Percentiles rank a stretch among this genome's conserved stretches.
Evolutionary conservation across 1,140 invertebrate species (phyloP).

Genomic region (Drosophila virilis): DNA sequence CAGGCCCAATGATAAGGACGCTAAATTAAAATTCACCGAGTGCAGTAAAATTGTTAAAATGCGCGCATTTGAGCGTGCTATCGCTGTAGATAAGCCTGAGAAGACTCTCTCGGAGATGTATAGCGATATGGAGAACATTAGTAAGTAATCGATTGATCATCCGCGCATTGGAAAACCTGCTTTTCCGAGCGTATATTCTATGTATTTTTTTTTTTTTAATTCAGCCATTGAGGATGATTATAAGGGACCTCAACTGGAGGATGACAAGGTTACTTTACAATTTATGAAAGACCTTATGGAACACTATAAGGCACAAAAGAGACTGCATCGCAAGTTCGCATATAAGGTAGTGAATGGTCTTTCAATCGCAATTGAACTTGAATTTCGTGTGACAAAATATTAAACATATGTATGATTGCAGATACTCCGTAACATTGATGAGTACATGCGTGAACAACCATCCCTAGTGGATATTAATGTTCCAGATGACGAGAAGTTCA

Average conservation of each 20-base stretch:
- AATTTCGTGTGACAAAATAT: neutral
- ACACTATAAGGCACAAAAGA: constrained; percentile 96
- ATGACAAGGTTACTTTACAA: constrained; percentile 93
- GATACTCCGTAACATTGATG: constrained; percentile 96
- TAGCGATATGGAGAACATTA: constrained; percentile 95
- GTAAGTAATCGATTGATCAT: constrained; percentile 86
- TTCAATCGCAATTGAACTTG: neutral
- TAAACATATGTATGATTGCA: constrained; percentile 85
- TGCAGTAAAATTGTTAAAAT: constrained; percentile 98
- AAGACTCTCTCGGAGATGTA: constrained; percentile 92
- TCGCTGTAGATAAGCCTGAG: constrained; percentile 95
- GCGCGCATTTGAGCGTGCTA: constrained; percentile 98
- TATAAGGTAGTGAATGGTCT: constrained; percentile 90
- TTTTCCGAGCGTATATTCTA: too few relatives aligned
- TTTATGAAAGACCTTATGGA: constrained; percentile 95
- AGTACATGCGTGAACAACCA: constrained; percentile 92
- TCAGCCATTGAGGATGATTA: constrained; percentile 97
- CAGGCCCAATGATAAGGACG: constrained; percentile 96
- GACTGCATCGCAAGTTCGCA: constrained; percentile 98
- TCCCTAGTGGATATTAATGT: constrained; percentile 96
- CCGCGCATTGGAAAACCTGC: too few relatives aligned
- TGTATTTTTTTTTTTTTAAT: constrained; percentile 22
- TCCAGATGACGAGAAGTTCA: constrained; percentile 96
- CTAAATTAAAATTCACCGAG: constrained; percentile 95
- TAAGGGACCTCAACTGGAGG: constrained; percentile 94